phyloP scores from a whole-genome alignment of 2,113 vertebrate species.

The Colaptes auratus region DNA sequence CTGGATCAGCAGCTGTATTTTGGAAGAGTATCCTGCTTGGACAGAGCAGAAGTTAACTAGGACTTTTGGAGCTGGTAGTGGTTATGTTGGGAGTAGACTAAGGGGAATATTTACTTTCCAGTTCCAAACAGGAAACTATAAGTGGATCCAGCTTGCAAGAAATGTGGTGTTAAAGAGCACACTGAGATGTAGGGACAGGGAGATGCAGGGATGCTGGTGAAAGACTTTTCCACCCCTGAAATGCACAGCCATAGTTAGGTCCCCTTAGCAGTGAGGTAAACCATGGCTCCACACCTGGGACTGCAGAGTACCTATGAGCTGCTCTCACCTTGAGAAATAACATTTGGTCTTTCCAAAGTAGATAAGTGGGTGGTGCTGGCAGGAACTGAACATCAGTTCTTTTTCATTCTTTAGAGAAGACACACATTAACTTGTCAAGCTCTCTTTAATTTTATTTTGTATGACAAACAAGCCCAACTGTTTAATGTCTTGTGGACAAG shows the following conservation, averaged over 20 bases:
- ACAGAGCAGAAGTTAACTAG: not conserved
- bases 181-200: not conserved
- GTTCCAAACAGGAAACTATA: not conserved
- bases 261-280: not conserved
- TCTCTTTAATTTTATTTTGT: not conserved
- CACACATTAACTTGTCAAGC: not conserved
- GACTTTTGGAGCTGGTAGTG: not conserved
- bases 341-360: not conserved
- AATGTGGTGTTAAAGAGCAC: not conserved
- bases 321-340: not conserved
- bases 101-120: not conserved
- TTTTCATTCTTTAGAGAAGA: not conserved
- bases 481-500: conserved; percentile 44
- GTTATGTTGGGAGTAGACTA: conserved; percentile 13
- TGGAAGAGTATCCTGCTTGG: not conserved
- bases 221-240: not conserved
- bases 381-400: not conserved
- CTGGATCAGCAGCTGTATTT: not conserved
- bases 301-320: not conserved
- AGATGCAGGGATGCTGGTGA: not conserved
- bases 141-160: not conserved
- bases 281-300: not conserved
- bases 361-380: not conserved
- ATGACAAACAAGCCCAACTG: conserved; percentile 13
- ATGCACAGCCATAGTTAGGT: not conserved